Percentiles rank a stretch among this genome's conserved stretches.
Conservation (phyloP, 2,888 invertebrate genomes). For the Cheilosia impressa region DNA sequence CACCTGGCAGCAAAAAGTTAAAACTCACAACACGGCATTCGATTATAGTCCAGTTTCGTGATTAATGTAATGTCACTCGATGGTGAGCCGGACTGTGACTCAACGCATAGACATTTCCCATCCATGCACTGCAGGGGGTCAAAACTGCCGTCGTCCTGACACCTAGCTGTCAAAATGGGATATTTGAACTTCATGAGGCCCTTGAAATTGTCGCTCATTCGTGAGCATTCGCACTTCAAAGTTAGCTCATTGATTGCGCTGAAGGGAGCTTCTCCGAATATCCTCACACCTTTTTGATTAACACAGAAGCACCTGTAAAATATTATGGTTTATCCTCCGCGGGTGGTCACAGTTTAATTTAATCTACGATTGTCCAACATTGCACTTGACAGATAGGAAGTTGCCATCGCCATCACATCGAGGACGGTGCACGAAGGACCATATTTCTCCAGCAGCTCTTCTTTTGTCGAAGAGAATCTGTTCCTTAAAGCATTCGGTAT, state of each 20-base stretch:
- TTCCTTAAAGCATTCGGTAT: slow-evolving; percentile 72
- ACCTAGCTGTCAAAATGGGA: slow-evolving; percentile 85
- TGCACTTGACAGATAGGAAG: slow-evolving; percentile 86
- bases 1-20: background rate
- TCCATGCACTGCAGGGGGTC: slow-evolving; percentile 88
- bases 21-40: slow-evolving; percentile 84
- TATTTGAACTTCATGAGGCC: slow-evolving; percentile 83
- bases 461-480: slow-evolving; percentile 84
- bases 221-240: slow-evolving; percentile 88
- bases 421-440: slow-evolving; percentile 85
- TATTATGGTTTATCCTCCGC: background rate
- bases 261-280: slow-evolving; percentile 87
- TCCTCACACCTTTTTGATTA: slow-evolving; percentile 86
- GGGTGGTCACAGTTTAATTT: background rate
- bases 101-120: slow-evolving; percentile 86
- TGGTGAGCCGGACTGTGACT: slow-evolving; percentile 85
- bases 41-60: slow-evolving; percentile 81
- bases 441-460: slow-evolving; percentile 84
- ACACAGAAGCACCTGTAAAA: slow-evolving; percentile 87
- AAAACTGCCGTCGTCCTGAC: slow-evolving; percentile 88
- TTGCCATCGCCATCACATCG: slow-evolving; percentile 87
- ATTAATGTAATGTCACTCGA: slow-evolving; percentile 79
- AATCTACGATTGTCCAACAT: slow-evolving; percentile 88
- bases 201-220: slow-evolving; percentile 84
- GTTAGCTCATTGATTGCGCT: slow-evolving; percentile 82